Conservation (phyloP, 2,888 invertebrate species). For the Odontocerum albicorne region DNA sequence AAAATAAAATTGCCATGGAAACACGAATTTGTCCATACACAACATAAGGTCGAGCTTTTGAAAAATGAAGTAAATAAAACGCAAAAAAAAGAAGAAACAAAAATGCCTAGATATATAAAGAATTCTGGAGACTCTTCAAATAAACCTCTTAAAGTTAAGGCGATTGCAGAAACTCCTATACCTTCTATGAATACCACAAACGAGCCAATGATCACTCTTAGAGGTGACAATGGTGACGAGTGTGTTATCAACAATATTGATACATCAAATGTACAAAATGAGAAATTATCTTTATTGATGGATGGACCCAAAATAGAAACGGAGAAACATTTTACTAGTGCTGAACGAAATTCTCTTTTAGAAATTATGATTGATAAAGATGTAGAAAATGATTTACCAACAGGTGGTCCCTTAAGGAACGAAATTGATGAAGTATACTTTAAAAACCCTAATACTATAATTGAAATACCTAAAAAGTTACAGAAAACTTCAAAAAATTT, state of each 20-base stretch:
- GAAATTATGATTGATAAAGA: not conserved
- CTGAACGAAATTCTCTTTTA: no score
- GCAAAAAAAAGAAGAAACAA: slow-evolving; percentile 11
- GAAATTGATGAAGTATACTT: not conserved
- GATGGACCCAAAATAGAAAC: no score
- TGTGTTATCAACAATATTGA: no score
- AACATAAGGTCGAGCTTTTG: slow-evolving; percentile 17
- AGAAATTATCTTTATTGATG: no score
- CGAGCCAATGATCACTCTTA: no score
- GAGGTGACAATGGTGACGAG: no score
- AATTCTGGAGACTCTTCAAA: not conserved
- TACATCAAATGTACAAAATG: no score
- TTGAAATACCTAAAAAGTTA: not conserved
- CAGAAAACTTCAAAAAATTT: not conserved
- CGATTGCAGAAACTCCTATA: not conserved
- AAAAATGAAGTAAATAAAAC: slow-evolving; percentile 11
- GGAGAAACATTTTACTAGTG: no score
- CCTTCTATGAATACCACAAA: no score
- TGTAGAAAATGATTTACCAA: no score
- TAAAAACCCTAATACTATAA: not conserved
- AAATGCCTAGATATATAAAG: not conserved
- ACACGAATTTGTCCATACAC: slow-evolving; percentile 10
- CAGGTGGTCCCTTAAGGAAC: no score
- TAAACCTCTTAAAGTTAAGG: no score
- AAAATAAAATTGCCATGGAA: slow-evolving; percentile 16